A percentile compares a stretch with the other conserved stretches of the same genome.
phyloP scores from a whole-genome alignment of 2,113 vertebrate genomes.

The crab-eating macaque (Macaca fascicularis) region DNA sequence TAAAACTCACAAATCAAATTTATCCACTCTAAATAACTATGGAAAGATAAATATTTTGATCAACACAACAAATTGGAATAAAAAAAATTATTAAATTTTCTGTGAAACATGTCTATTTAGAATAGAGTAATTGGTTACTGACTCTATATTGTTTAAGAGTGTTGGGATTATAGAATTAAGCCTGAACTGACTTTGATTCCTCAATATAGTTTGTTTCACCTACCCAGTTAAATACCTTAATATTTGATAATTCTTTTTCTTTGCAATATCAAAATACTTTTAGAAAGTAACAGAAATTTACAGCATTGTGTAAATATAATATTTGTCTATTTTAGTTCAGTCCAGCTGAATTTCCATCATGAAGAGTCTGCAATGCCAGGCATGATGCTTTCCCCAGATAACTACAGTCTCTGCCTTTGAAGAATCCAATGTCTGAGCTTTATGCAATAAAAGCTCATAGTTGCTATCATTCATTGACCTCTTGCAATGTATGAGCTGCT shows the following conservation, averaged over 20 bases:
- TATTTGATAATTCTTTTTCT: background rate
- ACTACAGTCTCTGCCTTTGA: background rate
- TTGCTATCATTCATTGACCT: conserved; percentile 4
- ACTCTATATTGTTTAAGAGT: background rate
- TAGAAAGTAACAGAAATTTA: background rate
- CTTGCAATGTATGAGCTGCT: background rate
- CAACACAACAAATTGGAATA: background rate
- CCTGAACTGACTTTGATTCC: background rate
- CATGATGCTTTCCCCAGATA: background rate
- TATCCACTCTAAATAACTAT: background rate
- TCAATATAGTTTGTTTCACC: background rate
- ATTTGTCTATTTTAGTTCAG: background rate
- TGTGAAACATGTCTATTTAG: background rate
- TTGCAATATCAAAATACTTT: conserved; percentile 18
- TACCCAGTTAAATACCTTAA: background rate
- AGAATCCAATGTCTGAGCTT: background rate
- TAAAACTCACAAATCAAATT: conserved; percentile 1
- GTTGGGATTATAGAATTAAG: background rate
- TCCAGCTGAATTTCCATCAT: background rate
- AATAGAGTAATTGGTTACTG: background rate
- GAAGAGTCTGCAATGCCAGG: background rate
- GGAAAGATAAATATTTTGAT: conserved; percentile 12
- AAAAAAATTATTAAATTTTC: background rate
- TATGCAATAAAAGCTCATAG: background rate
- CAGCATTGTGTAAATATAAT: background rate